Conservation (phyloP, 2,113 vertebrate species). For the mouse (Mus musculus) region DNA sequence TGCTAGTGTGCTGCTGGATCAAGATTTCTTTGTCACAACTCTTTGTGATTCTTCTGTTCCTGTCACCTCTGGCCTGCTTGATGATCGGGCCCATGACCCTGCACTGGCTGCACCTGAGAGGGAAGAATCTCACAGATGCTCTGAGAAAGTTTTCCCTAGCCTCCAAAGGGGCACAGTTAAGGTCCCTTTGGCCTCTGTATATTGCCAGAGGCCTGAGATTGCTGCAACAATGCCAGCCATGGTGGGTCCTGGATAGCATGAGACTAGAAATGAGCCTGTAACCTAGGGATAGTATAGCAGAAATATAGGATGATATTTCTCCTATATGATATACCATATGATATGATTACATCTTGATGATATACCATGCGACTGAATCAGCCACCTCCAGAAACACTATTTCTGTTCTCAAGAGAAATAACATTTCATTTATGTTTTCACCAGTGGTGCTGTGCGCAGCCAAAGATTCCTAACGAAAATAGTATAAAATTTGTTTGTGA, state of each 20-base stretch:
- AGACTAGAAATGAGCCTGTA: not conserved
- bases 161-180: not conserved
- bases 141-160: not conserved
- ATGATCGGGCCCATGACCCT: not conserved
- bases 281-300: not conserved
- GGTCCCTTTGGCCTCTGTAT: not conserved
- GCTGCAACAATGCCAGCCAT: not conserved
- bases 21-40: not conserved
- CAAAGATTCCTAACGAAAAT: conserved; percentile 1
- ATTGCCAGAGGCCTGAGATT: not conserved
- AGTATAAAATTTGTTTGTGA: conserved; percentile 10
- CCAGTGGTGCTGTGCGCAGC: not conserved
- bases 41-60: not conserved
- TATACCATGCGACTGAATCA: not conserved
- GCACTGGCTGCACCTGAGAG: not conserved
- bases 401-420: conserved; percentile 5
- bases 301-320: not conserved
- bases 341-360: not conserved
- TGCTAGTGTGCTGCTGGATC: not conserved
- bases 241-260: not conserved
- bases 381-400: not conserved
- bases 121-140: not conserved
- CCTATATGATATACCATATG: too few species aligned
- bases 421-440: conserved; percentile 6
- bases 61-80: not conserved